Evolutionary conservation across 2,888 invertebrate genomes (phyloP), one percentile per base, ranked within the genome.

Genomic region (Cataglyphis albicans): DNA sequence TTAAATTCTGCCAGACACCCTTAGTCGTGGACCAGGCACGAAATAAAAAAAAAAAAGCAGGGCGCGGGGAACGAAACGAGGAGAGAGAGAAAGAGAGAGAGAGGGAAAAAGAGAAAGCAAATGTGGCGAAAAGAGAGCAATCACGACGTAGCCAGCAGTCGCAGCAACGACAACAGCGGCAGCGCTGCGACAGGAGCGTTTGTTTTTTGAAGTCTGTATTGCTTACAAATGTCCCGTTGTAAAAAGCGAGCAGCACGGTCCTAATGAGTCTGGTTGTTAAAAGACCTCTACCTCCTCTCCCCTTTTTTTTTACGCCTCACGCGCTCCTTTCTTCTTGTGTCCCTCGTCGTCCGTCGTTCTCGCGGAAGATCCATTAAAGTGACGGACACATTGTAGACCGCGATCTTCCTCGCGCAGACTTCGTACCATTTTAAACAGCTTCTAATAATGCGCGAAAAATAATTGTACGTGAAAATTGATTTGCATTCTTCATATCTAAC

Each of bases 231-330:
- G 94, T 94, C 92, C 91, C 93, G 91, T 90, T 91, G 93, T 93
- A 94, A 94, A 94, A 94, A 94, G 89, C 90, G 87, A 92, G 87
- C 90, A 91, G 89, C 91, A 90, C 88, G 88, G 86, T 90, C 93
- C 93, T 94, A 94, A 94, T 94, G 94, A 94, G 94, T 94, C 93
- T 92, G 94, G 93, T 93, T 94, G 94, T 94, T 94, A 94, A 94
- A 93, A 94, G 93, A 93, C 90, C 84, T 87, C 88, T 88, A 83
- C 32, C 32, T 0, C 21, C 21, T 21, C 35, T 87, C 89, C 85
- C 87, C n/a, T 88, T 87, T 90, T 80, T 78, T 91, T 91, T 89
- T 86, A 87, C 88, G 78, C 85, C 85, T 72, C 68, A 38, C 83
- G 64, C 78, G 57, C 73, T 55, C 84, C 57, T 29, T 35, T 35